Percentiles rank a stretch among this genome's conserved stretches.
These are phyloP conservation scores for Lithosia quadra DNA, from an alignment of 2,888 invertebrate genomes.

Conservation along the genomic window DNA sequence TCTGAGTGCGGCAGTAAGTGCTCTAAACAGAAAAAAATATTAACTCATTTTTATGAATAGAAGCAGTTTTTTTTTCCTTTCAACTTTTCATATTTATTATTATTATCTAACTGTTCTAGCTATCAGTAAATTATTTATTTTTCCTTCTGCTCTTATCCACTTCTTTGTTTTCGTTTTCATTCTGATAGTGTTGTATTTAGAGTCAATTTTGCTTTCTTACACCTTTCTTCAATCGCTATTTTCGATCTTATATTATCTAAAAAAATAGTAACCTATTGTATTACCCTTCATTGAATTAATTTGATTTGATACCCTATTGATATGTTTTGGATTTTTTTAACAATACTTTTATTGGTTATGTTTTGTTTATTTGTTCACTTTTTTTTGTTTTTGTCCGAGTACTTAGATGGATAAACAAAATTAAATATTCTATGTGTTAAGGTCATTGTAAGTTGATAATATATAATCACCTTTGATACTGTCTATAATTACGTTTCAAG, in stretches of 20 bases:
- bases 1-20: no score
- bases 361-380: not conserved
- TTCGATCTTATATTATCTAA: no score
- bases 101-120: not conserved
- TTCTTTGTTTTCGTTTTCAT: not conserved
- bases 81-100: not conserved
- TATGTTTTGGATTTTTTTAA: not conserved
- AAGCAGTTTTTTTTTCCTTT: not conserved
- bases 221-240: not conserved
- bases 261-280: not conserved
- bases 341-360: not conserved
- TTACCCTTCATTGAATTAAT: no score
- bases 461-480: conserved; percentile 31
- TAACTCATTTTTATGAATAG: not conserved
- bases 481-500: conserved; percentile 37
- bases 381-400: not conserved
- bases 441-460: conserved; percentile 18
- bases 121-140: not conserved
- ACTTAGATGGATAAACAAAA: not conserved
- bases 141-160: not conserved
- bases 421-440: not conserved
- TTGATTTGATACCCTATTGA: no score
- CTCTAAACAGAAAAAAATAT: not conserved
- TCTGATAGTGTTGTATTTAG: not conserved
- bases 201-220: no score